Conservation (phyloP, 1,140 invertebrate genomes). For the Diorhabda carinulata region DNA sequence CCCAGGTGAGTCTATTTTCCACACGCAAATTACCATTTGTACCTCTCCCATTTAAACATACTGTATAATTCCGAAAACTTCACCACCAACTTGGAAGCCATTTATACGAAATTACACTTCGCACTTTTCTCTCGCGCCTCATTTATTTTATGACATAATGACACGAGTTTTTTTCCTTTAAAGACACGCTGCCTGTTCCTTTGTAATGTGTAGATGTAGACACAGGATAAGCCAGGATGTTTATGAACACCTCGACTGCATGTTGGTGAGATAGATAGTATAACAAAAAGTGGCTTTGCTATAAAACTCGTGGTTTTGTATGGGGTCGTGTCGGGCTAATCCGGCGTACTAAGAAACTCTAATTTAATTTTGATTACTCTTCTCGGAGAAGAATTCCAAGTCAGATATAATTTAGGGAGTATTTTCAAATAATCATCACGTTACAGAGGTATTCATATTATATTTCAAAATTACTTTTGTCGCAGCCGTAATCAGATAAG, state of each 20-base stretch:
- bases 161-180: conserved; percentile 13
- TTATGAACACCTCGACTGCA: conserved; percentile 9
- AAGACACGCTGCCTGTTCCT: conserved; percentile 2
- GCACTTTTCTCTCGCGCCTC: conserved; percentile 19
- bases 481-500: no score
- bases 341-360: not conserved
- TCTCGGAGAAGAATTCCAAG: not conserved
- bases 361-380: not conserved
- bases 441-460: no score
- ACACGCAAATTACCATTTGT: conserved; percentile 3
- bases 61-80: conserved; percentile 5
- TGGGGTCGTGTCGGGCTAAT: not conserved
- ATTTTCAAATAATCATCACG: no score
- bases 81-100: conserved; percentile 12
- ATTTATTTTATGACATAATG: conserved; percentile 23
- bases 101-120: conserved; percentile 18
- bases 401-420: no score
- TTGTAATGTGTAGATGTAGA: conserved; percentile 10
- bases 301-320: conserved; percentile 2
- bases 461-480: no score
- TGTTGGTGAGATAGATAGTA: not conserved
- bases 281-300: not conserved
- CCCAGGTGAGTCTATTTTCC: not conserved
- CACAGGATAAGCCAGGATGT: conserved; percentile 12
- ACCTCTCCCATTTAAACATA: conserved; percentile 9